Evolutionary conservation across 2,888 invertebrate species (phyloP).

Genomic region (Rhyacophila evoluta): DNA sequence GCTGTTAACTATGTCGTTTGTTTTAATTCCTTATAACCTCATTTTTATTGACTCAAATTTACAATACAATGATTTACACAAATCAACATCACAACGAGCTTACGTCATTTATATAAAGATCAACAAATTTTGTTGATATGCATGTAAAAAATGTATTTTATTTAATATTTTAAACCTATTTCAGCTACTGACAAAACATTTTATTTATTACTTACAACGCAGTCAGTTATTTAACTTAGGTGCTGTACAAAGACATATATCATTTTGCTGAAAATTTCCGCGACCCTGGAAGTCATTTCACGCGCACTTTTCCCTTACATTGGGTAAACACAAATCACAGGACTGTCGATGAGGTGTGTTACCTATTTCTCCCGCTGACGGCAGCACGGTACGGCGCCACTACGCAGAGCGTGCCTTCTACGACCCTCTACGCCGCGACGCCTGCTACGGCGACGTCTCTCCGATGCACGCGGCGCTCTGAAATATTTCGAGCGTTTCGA

Average conservation of each 20-base stretch:
- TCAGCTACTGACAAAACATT: no score
- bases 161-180: no score
- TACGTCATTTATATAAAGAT: no score
- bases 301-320: constrained; percentile 61
- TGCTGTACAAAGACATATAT: constrained; percentile 63
- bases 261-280: constrained; percentile 64
- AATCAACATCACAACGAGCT: no score
- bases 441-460: constrained; percentile 32
- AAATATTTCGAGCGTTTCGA: constrained; percentile 40
- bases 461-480: constrained; percentile 41
- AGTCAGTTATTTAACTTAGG: no score
- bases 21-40: no score
- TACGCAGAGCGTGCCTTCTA: constrained; percentile 15
- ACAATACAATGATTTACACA: no score
- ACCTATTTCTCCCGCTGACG: constrained; percentile 34
- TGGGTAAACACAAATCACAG: constrained; percentile 61
- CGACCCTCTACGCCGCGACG: constrained; percentile 29
- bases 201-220: no score
- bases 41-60: no score
- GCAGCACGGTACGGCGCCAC: constrained; percentile 48
- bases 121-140: no score
- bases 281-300: constrained; percentile 56
- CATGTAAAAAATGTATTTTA: no score
- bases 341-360: constrained; percentile 57
- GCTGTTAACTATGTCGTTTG: no score